Conservation (phyloP, 2,888 invertebrate genomes). For the Oscheius sp. region DNA sequence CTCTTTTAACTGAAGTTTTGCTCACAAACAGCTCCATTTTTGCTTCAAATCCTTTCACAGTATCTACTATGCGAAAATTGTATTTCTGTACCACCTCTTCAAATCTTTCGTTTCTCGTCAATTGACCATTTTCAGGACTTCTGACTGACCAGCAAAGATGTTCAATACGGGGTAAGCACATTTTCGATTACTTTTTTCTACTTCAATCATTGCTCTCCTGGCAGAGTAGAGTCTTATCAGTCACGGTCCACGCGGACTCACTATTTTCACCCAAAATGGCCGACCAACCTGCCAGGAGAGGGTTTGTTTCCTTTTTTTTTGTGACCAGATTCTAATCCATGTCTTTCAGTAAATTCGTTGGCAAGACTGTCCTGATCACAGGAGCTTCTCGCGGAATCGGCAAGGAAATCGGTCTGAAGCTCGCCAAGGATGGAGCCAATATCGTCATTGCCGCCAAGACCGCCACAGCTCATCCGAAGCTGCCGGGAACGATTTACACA, state of each 20-base stretch:
- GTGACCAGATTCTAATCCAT: background rate
- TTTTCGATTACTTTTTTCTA: background rate
- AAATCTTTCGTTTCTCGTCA: no score
- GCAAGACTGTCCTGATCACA: conserved; percentile 52
- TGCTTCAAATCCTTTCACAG: no score
- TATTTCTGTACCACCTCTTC: no score
- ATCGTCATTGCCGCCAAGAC: conserved; percentile 92
- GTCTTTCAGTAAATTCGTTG: conserved; percentile 48
- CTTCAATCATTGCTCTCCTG: background rate
- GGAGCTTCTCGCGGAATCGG: conserved; percentile 58
- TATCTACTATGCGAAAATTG: no score
- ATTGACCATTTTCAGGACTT: no score
- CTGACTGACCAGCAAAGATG: background rate
- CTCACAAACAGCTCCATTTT: no score
- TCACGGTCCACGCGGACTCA: background rate
- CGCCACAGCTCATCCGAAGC: conserved; percentile 87
- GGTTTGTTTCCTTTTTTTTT: conserved; percentile 20
- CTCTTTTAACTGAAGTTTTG: no score
- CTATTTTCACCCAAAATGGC: conserved; percentile 21
- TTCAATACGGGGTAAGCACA: conserved; percentile 37
- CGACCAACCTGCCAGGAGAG: conserved; percentile 14
- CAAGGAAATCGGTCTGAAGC: conserved; percentile 56
- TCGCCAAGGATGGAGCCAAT: conserved; percentile 84
- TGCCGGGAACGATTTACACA: conserved; percentile 90
- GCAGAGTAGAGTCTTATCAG: conserved; percentile 19